Conservation (phyloP, 2,113 vertebrate genomes). For the Zosterops borbonicus region DNA sequence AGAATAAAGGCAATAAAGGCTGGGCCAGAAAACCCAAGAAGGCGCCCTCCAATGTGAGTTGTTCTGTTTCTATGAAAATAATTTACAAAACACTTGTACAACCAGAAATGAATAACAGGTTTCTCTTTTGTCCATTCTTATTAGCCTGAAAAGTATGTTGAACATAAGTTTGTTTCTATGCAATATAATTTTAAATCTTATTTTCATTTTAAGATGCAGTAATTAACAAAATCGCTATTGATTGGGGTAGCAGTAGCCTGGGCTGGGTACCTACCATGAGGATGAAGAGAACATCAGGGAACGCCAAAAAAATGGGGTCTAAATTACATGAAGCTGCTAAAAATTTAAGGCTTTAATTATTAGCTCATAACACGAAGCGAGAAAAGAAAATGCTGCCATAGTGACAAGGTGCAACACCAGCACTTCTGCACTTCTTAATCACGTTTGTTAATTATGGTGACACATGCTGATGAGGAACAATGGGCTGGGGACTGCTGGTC, state of each 20-base stretch:
- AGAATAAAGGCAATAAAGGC: background rate
- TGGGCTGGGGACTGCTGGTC: background rate
- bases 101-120: background rate
- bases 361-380: conserved; percentile 1
- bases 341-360: conserved; percentile 48
- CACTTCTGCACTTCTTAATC: background rate
- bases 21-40: background rate
- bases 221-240: background rate
- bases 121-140: background rate
- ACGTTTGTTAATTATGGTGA: background rate
- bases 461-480: background rate
- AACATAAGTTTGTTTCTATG: background rate
- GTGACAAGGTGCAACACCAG: background rate
- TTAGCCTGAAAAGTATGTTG: background rate
- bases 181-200: background rate
- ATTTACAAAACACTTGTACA: background rate
- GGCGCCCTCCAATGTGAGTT: background rate
- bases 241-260: background rate
- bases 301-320: background rate
- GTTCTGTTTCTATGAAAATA: background rate
- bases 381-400: conserved; percentile 13
- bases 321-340: conserved; percentile 19
- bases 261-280: background rate
- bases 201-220: background rate
- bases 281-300: background rate